Evolutionary conservation across 2,888 invertebrate genomes (phyloP), one percentile per base, ranked within the genome.

Genomic region (Nymphalis polychloros): DNA sequence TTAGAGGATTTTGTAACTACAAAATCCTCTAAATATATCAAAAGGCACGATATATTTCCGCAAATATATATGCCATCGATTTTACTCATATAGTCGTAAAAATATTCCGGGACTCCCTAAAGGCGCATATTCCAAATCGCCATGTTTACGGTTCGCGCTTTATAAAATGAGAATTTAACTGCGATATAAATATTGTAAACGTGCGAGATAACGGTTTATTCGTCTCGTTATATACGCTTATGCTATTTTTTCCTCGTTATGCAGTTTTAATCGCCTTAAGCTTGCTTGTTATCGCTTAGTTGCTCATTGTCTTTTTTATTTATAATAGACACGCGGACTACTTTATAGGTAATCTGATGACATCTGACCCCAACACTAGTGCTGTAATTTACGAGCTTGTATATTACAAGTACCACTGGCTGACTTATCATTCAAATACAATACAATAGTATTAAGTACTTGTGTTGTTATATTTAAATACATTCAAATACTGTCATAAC

Each of bases 141-240:
- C 72, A 76, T 76, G 75, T 79, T 83, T 79, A 83, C 71, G 72
- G 69, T 71, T 68, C 59, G 70, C 74, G 73, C 72, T 73, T 77
- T 76, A 72, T 76, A 74, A 82, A 81, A 83, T 79, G 84, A 75
- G 83, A 79, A 77, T 84, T 83, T 84, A 81, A 84, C 78, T 77
- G 77, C 74, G 68, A 73, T 76, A 76, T 79, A 77, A 81, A 79
- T 81, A 81, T 77, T 74, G 64, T 65, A 73, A 73, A 75, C 74
- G 76, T 68, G 70, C 59, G 66, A 68, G 70, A 65, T 63, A 59
- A 57, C 64, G 69, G 59, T 63, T 65, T 63, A 66, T 61, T 64
- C 62, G 52, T 62, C 73, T 72, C 69, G 67, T 69, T 70, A 70
- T 72, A 68, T 72, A 61, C 69, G 63, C 63, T 67, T 68, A 69